A percentile compares a stretch with the other conserved stretches of the same genome.
Evolutionary conservation across 2,113 vertebrate species (phyloP).

Genomic region (Tetrao urogallus): DNA sequence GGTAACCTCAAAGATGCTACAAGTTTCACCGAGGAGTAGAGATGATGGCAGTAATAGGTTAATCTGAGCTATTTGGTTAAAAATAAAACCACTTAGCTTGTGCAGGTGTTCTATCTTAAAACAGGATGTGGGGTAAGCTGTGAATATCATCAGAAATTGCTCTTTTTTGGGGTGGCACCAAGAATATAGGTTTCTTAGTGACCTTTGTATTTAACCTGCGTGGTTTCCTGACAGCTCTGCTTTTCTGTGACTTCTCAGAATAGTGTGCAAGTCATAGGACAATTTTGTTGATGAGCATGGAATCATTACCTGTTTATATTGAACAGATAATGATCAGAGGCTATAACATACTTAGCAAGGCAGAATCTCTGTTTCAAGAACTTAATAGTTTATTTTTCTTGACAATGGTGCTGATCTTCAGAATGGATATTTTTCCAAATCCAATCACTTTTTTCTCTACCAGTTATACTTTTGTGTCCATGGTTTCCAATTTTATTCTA

Average conservation of each 20-base stretch:
- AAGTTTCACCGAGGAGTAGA: background rate
- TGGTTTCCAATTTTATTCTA: background rate
- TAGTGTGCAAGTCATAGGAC: background rate
- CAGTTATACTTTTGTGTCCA: background rate
- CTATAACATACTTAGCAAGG: background rate
- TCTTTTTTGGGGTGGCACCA: conserved; percentile 3
- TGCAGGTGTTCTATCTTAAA: background rate
- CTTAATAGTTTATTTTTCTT: background rate
- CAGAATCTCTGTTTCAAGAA: background rate
- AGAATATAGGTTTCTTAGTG: background rate
- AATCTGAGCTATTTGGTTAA: conserved; percentile 7
- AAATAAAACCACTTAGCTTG: conserved; percentile 28
- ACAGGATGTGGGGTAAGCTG: conserved; percentile 66
- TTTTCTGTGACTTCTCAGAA: conserved; percentile 40
- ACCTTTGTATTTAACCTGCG: conserved; percentile 30
- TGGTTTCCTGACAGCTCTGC: conserved; percentile 50
- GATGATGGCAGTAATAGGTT: background rate
- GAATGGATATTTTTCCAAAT: background rate
- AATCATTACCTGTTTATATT: background rate
- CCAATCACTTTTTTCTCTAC: background rate
- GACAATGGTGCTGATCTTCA: background rate
- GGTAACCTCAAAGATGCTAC: background rate
- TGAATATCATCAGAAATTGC: background rate
- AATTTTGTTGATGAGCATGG: background rate
- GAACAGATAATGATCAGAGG: background rate